Evolutionary conservation across 2,113 vertebrate genomes (phyloP).

Genomic region (Seriola quinqueradiata): DNA sequence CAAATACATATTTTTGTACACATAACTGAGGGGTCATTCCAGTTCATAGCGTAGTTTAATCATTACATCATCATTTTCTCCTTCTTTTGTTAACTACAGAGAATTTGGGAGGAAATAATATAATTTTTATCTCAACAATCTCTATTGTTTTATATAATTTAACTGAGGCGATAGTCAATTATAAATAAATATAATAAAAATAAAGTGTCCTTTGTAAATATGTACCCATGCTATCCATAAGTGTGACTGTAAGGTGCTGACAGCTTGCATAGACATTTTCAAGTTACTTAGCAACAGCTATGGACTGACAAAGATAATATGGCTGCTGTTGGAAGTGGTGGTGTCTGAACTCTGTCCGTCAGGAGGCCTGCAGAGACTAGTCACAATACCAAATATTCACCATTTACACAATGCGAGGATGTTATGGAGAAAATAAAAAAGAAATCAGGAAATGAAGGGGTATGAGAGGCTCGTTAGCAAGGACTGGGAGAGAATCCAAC

Average conservation of each 20-base stretch:
- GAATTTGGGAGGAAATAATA: not conserved
- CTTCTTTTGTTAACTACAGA: not conserved
- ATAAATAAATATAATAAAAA: constrained; percentile 6
- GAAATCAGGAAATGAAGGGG: constrained; percentile 60
- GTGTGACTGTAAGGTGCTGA: constrained; percentile 50
- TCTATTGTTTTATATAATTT: not conserved
- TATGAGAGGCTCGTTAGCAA: constrained; percentile 46
- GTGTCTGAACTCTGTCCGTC: constrained; percentile 40
- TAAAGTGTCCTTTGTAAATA: constrained; percentile 38
- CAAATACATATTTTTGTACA: not conserved
- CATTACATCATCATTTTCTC: not conserved
- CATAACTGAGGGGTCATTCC: not conserved
- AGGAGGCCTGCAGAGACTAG: not conserved
- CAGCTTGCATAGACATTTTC: constrained; percentile 50
- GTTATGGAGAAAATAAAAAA: constrained; percentile 46
- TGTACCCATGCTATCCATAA: constrained; percentile 11
- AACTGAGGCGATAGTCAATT: not conserved
- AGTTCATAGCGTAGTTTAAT: not conserved
- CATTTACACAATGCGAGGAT: constrained; percentile 61
- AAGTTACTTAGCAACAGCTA: constrained; percentile 74
- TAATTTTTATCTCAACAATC: no score
- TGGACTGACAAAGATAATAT: constrained; percentile 30
- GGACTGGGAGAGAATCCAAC: constrained; percentile 62
- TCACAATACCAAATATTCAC: constrained; percentile 14
- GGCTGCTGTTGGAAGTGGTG: constrained; percentile 33